Evolutionary conservation across 1,140 invertebrate species (phyloP).

Genomic region (Drosophila parabipectinata): DNA sequence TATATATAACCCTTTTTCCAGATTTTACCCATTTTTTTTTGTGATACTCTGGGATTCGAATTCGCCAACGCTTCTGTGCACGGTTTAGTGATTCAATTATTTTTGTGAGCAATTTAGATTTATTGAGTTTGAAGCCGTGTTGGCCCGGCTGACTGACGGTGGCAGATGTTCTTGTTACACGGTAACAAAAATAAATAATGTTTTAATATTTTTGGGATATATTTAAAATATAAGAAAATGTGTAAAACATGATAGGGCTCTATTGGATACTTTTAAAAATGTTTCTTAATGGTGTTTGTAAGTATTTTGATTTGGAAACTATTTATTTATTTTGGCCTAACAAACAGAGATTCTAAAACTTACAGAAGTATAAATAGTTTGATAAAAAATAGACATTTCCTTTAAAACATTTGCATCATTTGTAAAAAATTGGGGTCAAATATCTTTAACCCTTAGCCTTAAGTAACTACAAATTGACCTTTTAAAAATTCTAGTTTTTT

Average conservation of each 20-base stretch:
- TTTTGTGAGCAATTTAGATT: slow-evolving; percentile 82
- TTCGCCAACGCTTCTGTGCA: slow-evolving; percentile 42
- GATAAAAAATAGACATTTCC: too few species aligned
- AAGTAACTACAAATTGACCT: too few species aligned
- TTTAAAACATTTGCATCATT: too few species aligned
- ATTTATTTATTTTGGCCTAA: too few species aligned
- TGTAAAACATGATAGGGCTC: too few species aligned
- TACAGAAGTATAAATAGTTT: too few species aligned
- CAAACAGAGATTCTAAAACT: too few species aligned
- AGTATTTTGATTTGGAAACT: too few species aligned
- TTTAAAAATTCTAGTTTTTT: neutral
- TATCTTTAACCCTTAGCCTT: too few species aligned
- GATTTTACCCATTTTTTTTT: neutral
- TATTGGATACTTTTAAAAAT: neutral
- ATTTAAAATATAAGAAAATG: neutral
- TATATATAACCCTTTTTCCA: slow-evolving; percentile 20
- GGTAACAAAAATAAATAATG: neutral
- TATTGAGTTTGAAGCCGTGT: slow-evolving; percentile 70
- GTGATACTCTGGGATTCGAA: slow-evolving; percentile 16
- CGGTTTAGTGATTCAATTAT: slow-evolving; percentile 81
- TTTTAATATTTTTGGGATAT: neutral
- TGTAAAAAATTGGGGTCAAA: too few species aligned
- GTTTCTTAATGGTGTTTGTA: neutral
- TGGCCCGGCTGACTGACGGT: slow-evolving; percentile 26
- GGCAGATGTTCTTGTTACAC: slow-evolving; percentile 33